phyloP scores from a whole-genome alignment of 2,888 invertebrate genomes.

The Gerris lacustris region DNA sequence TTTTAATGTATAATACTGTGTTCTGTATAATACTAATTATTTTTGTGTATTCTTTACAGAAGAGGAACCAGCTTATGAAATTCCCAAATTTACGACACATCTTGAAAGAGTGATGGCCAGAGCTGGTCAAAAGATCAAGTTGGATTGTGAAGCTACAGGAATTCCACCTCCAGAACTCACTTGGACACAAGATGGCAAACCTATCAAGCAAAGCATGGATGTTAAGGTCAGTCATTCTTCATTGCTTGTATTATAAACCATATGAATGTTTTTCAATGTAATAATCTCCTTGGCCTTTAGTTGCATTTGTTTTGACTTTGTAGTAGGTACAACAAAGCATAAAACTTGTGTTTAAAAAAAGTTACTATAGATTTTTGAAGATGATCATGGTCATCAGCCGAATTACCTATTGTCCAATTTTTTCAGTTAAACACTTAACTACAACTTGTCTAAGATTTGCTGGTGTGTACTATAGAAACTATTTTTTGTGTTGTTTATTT shows the following conservation, averaged over 20 bases:
- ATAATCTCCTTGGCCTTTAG: neutral
- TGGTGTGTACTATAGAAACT: no score
- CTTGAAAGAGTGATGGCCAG: constrained; percentile 59
- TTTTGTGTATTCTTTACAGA: constrained; percentile 38
- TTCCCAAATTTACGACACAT: constrained; percentile 49
- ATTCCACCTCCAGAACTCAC: constrained; percentile 49
- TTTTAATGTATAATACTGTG: no score
- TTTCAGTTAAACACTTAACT: no score
- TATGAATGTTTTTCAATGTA: neutral
- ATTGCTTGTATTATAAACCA: neutral
- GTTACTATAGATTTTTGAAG: no score
- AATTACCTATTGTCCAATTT: no score
- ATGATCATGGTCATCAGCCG: no score
- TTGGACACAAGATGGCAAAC: constrained; percentile 57
- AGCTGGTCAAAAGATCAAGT: constrained; percentile 57
- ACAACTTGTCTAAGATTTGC: no score
- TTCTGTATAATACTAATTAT: neutral
- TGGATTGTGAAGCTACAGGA: constrained; percentile 56
- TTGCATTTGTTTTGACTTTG: no score
- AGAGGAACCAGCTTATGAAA: constrained; percentile 46
- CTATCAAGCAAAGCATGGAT: constrained; percentile 39
- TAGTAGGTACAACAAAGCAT: no score
- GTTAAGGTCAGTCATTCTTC: neutral
- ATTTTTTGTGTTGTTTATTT: no score
- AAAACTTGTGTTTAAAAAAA: no score